Conservation (phyloP, 1,140 invertebrate species). For the Drosophila rhopaloa region DNA sequence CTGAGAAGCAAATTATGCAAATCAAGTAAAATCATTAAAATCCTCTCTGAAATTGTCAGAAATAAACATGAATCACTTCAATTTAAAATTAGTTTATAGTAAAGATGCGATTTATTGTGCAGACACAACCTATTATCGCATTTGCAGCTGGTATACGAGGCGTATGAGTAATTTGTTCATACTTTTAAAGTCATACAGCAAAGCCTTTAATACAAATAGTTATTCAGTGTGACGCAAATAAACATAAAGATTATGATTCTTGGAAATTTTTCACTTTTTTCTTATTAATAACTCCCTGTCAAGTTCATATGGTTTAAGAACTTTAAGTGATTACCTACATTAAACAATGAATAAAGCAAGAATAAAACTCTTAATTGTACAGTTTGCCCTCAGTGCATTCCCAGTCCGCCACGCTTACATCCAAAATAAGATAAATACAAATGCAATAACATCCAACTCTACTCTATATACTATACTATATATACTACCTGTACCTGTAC, state of each 20-base stretch:
- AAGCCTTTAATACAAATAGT: neutral
- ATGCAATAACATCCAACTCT: conserved; percentile 71
- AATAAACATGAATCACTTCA: no score
- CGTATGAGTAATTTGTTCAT: conserved; percentile 17
- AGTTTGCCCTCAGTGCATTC: conserved; percentile 10
- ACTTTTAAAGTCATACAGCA: neutral
- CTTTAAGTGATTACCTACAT: no score
- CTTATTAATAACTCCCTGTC: no score
- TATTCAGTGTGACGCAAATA: neutral
- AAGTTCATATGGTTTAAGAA: no score
- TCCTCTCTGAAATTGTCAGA: no score
- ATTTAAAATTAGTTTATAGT: no score
- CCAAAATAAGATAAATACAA: conserved; percentile 49
- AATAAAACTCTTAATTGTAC: neutral
- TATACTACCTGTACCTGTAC: conserved; percentile 38
- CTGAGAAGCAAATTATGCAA: conserved; percentile 4
- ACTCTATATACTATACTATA: conserved; percentile 55
- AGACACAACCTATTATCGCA: no score
- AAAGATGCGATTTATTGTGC: no score
- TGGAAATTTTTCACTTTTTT: no score
- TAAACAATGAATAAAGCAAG: neutral
- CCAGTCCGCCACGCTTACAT: conserved; percentile 56
- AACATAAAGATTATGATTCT: neutral
- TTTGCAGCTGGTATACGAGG: neutral
- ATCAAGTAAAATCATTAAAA: neutral